Conservation (phyloP, 2,113 vertebrate species). For the Tinamus guttatus region DNA sequence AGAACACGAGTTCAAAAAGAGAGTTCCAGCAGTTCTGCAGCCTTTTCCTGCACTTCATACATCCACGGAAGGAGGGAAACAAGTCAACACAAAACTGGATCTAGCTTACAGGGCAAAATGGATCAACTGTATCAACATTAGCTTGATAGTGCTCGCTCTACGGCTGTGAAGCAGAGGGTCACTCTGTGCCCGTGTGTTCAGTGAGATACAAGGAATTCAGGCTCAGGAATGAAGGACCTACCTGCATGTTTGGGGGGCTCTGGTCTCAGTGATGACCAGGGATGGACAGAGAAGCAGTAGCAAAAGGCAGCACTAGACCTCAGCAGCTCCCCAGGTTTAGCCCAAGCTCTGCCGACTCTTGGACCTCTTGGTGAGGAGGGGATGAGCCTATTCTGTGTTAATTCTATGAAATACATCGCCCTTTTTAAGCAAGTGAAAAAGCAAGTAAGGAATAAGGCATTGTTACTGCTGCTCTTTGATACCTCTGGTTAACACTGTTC, state of each 20-base stretch:
- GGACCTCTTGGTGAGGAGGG: accelerated
- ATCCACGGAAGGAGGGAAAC: background rate
- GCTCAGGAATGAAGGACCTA: accelerated
- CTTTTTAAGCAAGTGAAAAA: background rate
- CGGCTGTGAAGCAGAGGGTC: background rate
- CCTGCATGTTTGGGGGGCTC: background rate
- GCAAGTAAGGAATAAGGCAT: background rate
- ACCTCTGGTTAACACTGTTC: background rate
- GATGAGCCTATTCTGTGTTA: background rate
- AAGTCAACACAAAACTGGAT: background rate
- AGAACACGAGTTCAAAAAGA: background rate
- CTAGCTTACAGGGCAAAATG: background rate
- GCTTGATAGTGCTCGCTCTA: background rate
- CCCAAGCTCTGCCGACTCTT: background rate
- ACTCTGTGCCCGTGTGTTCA: background rate
- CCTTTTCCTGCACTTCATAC: background rate
- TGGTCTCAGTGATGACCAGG: background rate
- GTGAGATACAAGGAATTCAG: background rate
- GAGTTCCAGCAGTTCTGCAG: background rate
- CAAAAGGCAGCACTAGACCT: background rate
- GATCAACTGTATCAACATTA: background rate
- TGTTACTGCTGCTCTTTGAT: background rate
- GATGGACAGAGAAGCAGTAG: background rate
- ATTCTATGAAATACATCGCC: background rate
- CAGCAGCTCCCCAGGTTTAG: background rate